phyloP scores from a whole-genome alignment of 2,797 vertebrate genomes.

The Discoglossus pictus region DNA sequence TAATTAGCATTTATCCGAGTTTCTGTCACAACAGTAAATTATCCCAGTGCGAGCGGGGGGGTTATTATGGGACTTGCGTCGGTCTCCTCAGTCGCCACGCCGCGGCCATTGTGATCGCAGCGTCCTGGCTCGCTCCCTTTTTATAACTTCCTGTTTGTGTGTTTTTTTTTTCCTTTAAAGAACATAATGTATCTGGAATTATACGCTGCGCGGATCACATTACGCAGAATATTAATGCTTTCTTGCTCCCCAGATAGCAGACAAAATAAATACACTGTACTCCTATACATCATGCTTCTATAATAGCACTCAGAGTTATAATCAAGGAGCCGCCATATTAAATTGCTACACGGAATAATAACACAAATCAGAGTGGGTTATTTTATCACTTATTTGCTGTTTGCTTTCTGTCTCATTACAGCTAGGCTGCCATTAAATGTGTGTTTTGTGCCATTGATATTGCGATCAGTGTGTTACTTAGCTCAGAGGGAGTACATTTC shows the following conservation, averaged over 20 bases:
- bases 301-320: conserved; percentile 8
- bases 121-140: neutral
- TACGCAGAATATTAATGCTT: conserved; percentile 33
- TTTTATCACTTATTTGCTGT: conserved; percentile 25
- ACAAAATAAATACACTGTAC: conserved; percentile 11
- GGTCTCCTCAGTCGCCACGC: conserved; percentile 9
- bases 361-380: conserved; percentile 2
- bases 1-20: conserved; percentile 36
- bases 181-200: conserved; percentile 29
- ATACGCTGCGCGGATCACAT: conserved; percentile 33
- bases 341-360: conserved; percentile 27
- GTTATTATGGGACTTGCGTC: no score
- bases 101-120: conserved; percentile 15
- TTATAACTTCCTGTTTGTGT: conserved; percentile 32
- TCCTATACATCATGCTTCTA: neutral
- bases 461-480: no score
- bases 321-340: conserved; percentile 15
- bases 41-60: conserved; percentile 1
- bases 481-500: no score
- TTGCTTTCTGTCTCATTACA: conserved; percentile 19
- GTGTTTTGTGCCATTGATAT: conserved; percentile 5
- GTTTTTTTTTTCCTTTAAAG: conserved; percentile 13
- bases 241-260: conserved; percentile 26
- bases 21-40: conserved; percentile 8
- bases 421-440: conserved; percentile 4